These are phyloP conservation scores for Zophobas morio DNA, from an alignment of 1,140 invertebrate species.

Conservation along the genomic window DNA sequence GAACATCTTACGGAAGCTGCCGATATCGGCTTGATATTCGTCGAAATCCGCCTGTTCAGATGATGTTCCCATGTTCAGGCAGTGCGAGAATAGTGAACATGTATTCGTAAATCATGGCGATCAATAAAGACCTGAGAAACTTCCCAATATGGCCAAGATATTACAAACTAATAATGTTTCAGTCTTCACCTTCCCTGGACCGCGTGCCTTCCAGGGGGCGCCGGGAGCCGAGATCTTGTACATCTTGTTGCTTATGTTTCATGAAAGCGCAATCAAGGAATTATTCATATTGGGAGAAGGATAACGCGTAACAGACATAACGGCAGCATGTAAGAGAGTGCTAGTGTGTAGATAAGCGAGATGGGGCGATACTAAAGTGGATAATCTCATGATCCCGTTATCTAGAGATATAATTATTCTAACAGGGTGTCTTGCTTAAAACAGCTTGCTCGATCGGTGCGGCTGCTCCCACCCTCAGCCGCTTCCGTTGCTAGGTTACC, in stretches of 20 bases:
- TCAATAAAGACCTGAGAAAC: slow-evolving; percentile 52
- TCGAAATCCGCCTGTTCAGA: slow-evolving; percentile 49
- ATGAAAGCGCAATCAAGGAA: slow-evolving; percentile 59
- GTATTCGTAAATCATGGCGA: slow-evolving; percentile 58
- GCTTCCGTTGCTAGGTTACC: slow-evolving; percentile 64
- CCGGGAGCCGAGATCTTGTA: slow-evolving; percentile 1
- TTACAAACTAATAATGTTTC: slow-evolving; percentile 18
- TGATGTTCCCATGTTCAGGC: slow-evolving; percentile 59
- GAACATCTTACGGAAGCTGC: slow-evolving; percentile 56
- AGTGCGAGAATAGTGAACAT: slow-evolving; percentile 61
- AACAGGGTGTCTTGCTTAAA: slow-evolving; percentile 68
- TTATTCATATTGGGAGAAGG: slow-evolving; percentile 57
- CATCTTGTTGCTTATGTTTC: slow-evolving; percentile 50
- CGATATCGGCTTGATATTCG: slow-evolving; percentile 53
- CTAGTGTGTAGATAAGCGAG: slow-evolving; percentile 65
- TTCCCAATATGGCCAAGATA: slow-evolving; percentile 32
- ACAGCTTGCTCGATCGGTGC: slow-evolving; percentile 66
- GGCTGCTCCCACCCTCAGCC: slow-evolving; percentile 56
- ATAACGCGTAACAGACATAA: slow-evolving; percentile 58
- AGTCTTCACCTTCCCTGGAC: slow-evolving; percentile 7
- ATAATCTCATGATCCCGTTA: slow-evolving; percentile 68
- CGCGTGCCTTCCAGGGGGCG: neutral
- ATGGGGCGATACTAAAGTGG: slow-evolving; percentile 66
- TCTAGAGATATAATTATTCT: slow-evolving; percentile 68
- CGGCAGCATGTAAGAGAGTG: slow-evolving; percentile 63